Percentiles rank a stretch among this genome's conserved stretches.
Conservation (phyloP, 2,113 vertebrate species). For the Amblyornis subalaris region DNA sequence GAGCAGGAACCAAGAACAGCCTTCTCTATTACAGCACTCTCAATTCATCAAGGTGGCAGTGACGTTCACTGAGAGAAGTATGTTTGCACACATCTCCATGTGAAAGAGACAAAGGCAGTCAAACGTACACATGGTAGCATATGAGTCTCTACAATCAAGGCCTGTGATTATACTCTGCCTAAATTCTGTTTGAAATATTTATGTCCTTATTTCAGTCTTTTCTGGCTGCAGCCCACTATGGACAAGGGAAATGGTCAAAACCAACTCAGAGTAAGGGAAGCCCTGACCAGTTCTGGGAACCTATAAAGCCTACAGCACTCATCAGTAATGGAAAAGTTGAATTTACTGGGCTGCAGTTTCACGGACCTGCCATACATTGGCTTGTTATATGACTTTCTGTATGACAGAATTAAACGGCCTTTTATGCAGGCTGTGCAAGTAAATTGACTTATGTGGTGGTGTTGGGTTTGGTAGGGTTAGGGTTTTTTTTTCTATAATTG, state of each 20-base stretch:
- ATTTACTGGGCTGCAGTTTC: neutral
- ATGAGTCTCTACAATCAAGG: neutral
- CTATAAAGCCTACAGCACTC: neutral
- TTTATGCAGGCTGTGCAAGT: neutral
- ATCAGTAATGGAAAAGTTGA: neutral
- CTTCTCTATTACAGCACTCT: neutral
- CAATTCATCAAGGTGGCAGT: accelerated
- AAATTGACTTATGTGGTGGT: neutral
- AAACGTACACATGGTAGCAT: neutral
- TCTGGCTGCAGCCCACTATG: neutral
- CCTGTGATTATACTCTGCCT: neutral
- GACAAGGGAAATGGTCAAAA: neutral
- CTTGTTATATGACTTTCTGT: neutral
- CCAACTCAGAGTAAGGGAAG: neutral
- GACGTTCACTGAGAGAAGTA: neutral
- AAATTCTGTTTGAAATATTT: neutral
- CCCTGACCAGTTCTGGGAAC: neutral
- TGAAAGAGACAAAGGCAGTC: neutral
- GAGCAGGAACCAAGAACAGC: neutral
- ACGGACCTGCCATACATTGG: neutral
- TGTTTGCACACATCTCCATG: neutral
- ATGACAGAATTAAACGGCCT: neutral
- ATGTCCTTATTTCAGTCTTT: neutral
- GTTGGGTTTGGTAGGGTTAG: neutral
- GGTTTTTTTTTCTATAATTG: neutral